Conservation (phyloP, 2,888 invertebrate genomes). For the Aspidiotus destructor region DNA sequence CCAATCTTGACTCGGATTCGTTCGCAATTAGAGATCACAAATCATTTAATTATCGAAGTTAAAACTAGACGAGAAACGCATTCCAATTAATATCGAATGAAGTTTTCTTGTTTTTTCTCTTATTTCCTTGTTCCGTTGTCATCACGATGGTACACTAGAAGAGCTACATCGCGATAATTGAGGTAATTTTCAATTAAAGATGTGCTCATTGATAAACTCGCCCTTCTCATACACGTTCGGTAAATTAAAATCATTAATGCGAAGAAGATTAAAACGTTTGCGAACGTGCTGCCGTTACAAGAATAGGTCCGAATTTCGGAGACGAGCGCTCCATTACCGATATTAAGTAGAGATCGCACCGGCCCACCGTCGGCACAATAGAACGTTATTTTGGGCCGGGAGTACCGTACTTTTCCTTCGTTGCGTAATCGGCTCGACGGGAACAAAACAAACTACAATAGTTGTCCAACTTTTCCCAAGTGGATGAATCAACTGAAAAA, state of each 20-base stretch:
- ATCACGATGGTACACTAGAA: no score
- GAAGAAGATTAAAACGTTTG: neutral
- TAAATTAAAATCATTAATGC: conserved; percentile 18
- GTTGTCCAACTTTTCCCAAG: conserved; percentile 10
- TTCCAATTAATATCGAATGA: neutral
- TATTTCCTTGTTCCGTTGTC: no score
- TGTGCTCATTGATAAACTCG: conserved; percentile 9
- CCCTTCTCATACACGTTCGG: neutral
- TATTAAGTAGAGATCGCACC: neutral
- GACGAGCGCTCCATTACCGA: conserved; percentile 5
- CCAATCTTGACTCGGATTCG: neutral
- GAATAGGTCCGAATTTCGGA: conserved; percentile 12
- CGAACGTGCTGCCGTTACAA: neutral
- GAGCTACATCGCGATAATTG: conserved; percentile 6
- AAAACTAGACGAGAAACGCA: neutral
- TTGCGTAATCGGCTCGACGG: neutral
- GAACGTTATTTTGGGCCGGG: conserved; percentile 8
- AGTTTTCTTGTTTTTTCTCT: no score
- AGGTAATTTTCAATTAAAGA: conserved; percentile 17
- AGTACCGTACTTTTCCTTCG: neutral
- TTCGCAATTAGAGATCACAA: conserved; percentile 7
- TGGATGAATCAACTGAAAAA: neutral
- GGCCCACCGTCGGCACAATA: neutral
- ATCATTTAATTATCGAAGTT: conserved; percentile 11
- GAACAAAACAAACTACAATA: neutral